phyloP scores from a whole-genome alignment of 2,113 vertebrate genomes.

The Apistogramma diplotaenia region DNA sequence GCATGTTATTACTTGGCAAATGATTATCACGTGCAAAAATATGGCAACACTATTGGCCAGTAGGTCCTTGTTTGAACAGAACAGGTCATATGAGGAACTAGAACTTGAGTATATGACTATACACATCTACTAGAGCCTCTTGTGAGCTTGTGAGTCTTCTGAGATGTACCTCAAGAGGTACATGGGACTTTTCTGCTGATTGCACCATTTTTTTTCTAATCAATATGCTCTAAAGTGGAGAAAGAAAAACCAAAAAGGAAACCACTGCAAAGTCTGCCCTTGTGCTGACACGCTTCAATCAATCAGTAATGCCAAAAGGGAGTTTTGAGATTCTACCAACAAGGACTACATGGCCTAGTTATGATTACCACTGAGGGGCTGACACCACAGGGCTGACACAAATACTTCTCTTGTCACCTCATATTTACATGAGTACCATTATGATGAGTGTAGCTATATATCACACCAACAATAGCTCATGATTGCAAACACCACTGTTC shows the following conservation, averaged over 20 bases:
- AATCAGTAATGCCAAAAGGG: conserved; percentile 1
- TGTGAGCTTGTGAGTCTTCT: background rate
- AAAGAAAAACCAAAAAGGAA: background rate
- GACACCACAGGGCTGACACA: conserved; percentile 39
- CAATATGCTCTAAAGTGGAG: background rate
- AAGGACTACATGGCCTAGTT: conserved; percentile 31
- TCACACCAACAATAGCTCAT: background rate
- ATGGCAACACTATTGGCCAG: background rate
- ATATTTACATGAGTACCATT: background rate
- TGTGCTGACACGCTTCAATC: conserved; percentile 12
- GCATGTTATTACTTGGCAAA: background rate
- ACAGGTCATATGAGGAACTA: too few species aligned
- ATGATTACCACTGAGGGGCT: conserved; percentile 2
- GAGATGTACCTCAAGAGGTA: background rate
- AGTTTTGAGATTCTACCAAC: background rate
- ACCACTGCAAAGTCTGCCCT: background rate
- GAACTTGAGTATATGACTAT: background rate
- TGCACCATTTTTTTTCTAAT: background rate
- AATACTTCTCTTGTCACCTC: conserved; percentile 33
- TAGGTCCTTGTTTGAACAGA: background rate
- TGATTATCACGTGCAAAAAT: background rate
- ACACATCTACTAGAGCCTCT: background rate
- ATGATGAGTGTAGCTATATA: background rate
- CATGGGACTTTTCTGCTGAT: background rate
- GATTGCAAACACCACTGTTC: background rate